Base-by-base conservation (phyloP, 2,888 invertebrate genomes). In the Biston betularia region DNA sequence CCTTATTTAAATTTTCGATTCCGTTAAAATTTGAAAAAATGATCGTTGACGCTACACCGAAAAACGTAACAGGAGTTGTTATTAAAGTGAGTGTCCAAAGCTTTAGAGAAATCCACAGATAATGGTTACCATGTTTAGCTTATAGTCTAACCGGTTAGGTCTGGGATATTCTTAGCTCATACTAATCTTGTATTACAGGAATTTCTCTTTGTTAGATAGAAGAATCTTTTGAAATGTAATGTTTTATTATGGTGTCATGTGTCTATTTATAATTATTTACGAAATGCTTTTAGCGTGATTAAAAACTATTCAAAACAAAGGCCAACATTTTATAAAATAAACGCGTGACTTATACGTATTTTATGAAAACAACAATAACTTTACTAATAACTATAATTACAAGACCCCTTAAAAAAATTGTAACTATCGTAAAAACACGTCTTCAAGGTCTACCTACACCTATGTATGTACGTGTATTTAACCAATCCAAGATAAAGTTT, bases 21-120 rank as follows among this genome's bases (percentile, higher is more conserved):
- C 10, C 1, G 15, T 33, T 46, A 10, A 24, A 62, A 58, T 75
- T 80, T 72, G 49, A 73, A 87, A 82, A 89, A 81, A 89, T 90
- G 89, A 85, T 89, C 72, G 84, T 83, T 73, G 88, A 89, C 76
- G 74, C 81, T 12, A 81, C 82, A n/a, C 78, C 82, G 10, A 83
- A 75, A 48, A 84, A 89, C 42, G 86, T 92, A 34, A 89, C 90
- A 48, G 93, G 93, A 48, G 87, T 92, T 65, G 91, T 90, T 81
- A 93, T 93, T 46, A 92, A 92, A 91, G 93, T 93, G 80, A 92
- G 93, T 87, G 78, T 58, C 52, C 64, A 68, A 24, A 24, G 24
- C 24, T 24, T 74, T 72, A 12, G 45, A 57, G 57, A 63, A 63
- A 71, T 69, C 58, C 63, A 48, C 15, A 12, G 34, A 35, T 14